Base-by-base conservation (phyloP, 2,797 vertebrate species). In the Spinibarbus caldwelli region DNA sequence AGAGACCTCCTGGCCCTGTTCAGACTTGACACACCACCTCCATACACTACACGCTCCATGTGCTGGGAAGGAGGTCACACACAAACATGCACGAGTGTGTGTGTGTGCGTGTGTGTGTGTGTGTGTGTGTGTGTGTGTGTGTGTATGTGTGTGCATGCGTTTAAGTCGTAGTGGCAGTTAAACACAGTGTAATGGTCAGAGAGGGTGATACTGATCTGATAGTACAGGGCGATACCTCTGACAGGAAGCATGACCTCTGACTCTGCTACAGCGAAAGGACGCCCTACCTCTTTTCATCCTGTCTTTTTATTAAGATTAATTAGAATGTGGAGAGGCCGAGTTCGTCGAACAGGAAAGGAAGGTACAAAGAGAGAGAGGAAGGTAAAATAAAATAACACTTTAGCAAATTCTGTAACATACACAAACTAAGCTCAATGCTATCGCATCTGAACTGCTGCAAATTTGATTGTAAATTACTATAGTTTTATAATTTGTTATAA, bases 11-110 rank as follows among this genome's bases (percentile, higher is more conserved):
- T 87, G 86, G 89, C 88, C 93, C 93, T 94, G 95, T 93, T 95
- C 93, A 92, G 94, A 96, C 95, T 96, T 94, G 95, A 95, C 95
- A 95, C 93, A 94, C 93, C 93, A 94, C 94, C 93, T 90, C 92
- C 92, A 93, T 92, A 93, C 94, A 94, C 92, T 93, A 95, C 94
- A 94, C 87, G 92, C 92, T 93, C 91, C 92, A 89, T 94, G 94
- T 94, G 94, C 91, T 94, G 93, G 92, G 92, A 93, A 95, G 93
- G 95, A 96, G 95, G 95, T 96, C 95, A 95, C 91, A 86, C 83
- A 78, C 67, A 91, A 31, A 82, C 43, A 67, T 17, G 29, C 68
- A 71, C 1, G 9, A 1, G 47, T 75, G 72, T 34, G 71, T 47
- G 70, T 49, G 78, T 12, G 77, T 64, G 77, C 47, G 71, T 49